Conservation (phyloP, 2,113 vertebrate genomes). For the Gopherus flavomarginatus region DNA sequence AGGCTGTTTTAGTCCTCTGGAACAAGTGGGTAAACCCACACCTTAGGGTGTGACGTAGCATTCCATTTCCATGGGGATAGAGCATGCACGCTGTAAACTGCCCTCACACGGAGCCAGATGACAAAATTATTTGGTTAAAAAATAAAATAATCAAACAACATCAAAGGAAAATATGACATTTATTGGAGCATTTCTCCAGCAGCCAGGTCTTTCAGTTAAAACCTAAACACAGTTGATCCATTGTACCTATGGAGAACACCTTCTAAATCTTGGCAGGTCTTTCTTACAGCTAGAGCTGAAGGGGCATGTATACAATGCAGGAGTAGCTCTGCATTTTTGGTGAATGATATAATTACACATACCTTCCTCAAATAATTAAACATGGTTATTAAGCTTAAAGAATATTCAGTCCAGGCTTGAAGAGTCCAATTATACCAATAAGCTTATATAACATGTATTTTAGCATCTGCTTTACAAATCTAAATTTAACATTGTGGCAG, state of each 20-base stretch:
- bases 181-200: not conserved
- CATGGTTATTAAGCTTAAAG: not conserved
- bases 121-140: not conserved
- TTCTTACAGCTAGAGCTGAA: not conserved
- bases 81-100: accelerated
- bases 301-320: not conserved
- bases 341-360: slow-evolving; percentile 35
- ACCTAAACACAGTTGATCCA: slow-evolving; percentile 21
- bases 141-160: not conserved
- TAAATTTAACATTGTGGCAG: not conserved
- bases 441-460: not conserved
- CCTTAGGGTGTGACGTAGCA: slow-evolving; percentile 39
- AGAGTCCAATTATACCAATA: not conserved
- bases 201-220: not conserved
- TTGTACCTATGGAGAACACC: slow-evolving; percentile 11
- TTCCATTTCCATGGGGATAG: slow-evolving; percentile 29
- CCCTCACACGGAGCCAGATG: accelerated
- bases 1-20: slow-evolving; percentile 8
- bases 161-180: not conserved
- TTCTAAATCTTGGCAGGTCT: slow-evolving; percentile 37
- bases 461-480: not conserved
- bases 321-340: slow-evolving; percentile 50
- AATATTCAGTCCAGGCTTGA: not conserved
- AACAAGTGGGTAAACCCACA: slow-evolving; percentile 45
- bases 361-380: slow-evolving; percentile 28